Conservation (phyloP, 2,797 vertebrate species). For the Coccyzus lansbergi region DNA sequence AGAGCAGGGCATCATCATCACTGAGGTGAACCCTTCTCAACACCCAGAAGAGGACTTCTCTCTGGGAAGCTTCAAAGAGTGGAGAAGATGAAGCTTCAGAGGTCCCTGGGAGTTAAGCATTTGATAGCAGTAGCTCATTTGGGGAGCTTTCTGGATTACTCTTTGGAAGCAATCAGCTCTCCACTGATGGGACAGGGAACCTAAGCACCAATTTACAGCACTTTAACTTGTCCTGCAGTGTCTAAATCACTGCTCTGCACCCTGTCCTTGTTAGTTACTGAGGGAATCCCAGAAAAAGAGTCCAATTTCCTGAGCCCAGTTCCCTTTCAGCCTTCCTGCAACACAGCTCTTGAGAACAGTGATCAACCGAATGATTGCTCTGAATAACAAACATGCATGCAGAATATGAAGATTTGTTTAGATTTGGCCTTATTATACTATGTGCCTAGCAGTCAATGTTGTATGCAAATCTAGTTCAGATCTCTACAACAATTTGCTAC, state of each 20-base stretch:
- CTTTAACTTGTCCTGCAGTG: not conserved
- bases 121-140: not conserved
- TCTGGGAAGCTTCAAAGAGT: not conserved
- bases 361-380: not conserved
- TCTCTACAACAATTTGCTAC: not conserved
- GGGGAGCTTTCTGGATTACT: not conserved
- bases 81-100: not conserved
- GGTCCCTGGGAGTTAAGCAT: not conserved
- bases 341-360: not conserved
- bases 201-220: not conserved
- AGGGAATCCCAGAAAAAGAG: not conserved
- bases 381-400: not conserved
- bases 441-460: not conserved
- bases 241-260: not conserved
- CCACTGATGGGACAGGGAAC: not conserved
- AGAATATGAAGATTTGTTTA: not conserved
- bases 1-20: not conserved
- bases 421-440: not conserved
- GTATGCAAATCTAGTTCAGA: not conserved
- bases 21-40: not conserved
- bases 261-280: rapidly evolving
- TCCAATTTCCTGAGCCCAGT: not conserved
- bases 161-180: not conserved
- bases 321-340: not conserved
- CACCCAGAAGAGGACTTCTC: not conserved